phyloP scores from a whole-genome alignment of 2,797 vertebrate species.

The Atherinosoma microstoma region DNA sequence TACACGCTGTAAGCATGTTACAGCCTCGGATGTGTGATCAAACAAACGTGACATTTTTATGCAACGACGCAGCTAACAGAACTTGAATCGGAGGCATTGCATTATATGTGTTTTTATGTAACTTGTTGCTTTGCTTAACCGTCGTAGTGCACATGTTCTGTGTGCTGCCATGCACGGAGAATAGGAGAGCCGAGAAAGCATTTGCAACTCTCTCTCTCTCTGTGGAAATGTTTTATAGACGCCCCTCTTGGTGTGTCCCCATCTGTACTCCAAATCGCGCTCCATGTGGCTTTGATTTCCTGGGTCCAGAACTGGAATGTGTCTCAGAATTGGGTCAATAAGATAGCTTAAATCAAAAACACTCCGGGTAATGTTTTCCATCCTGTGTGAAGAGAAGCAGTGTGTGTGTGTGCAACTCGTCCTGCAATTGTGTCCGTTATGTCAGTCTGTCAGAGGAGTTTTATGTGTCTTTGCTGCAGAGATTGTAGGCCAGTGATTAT shows the following conservation, averaged over 20 bases:
- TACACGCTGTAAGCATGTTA: slow-evolving; percentile 9
- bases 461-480: slow-evolving; percentile 11
- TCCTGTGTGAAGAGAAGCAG: slow-evolving; percentile 2
- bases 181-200: not conserved
- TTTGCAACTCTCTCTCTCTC: not conserved
- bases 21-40: slow-evolving; percentile 22
- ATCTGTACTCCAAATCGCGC: slow-evolving; percentile 43
- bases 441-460: slow-evolving; percentile 14
- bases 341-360: slow-evolving; percentile 52
- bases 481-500: slow-evolving; percentile 57
- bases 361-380: slow-evolving; percentile 1
- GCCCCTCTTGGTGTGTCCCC: slow-evolving; percentile 33
- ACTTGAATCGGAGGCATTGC: slow-evolving; percentile 15
- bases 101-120: slow-evolving; percentile 9
- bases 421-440: slow-evolving; percentile 5
- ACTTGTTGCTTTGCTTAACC: not conserved
- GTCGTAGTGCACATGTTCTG: not conserved
- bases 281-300: slow-evolving; percentile 78
- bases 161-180: not conserved
- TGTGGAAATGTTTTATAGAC: slow-evolving; percentile 30
- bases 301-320: slow-evolving; percentile 65
- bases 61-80: slow-evolving; percentile 23
- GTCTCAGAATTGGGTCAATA: slow-evolving; percentile 74
- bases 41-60: slow-evolving; percentile 34
- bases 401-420: too few species aligned